Evolutionary conservation across 2,113 vertebrate genomes (phyloP).

Genomic region (Platichthys stellatus): DNA sequence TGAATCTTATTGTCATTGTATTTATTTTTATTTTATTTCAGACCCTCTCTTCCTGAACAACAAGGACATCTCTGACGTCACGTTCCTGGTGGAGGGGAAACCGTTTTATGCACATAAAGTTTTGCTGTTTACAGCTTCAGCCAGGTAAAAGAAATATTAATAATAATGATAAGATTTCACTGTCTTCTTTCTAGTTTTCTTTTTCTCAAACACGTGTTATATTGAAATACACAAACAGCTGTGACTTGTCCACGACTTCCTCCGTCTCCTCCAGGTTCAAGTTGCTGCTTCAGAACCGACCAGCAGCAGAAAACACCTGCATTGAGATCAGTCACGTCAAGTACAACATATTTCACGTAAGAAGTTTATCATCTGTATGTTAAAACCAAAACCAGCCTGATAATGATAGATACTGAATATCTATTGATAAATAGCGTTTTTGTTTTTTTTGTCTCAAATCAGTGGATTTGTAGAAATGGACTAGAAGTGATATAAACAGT

Average conservation of each 20-base stretch:
- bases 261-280: constrained; percentile 87
- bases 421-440: no score
- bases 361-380: neutral
- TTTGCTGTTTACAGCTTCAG: constrained; percentile 83
- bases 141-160: constrained; percentile 65
- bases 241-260: neutral
- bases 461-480: no score
- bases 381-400: neutral
- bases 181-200: neutral
- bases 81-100: constrained; percentile 85
- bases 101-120: constrained; percentile 86
- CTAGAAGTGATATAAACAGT: no score
- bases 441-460: no score
- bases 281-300: constrained; percentile 93
- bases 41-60: constrained; percentile 85
- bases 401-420: no score
- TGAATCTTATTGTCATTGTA: neutral
- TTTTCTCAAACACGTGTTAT: neutral
- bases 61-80: constrained; percentile 86
- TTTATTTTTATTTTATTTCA: constrained; percentile 28
- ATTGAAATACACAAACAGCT: neutral
- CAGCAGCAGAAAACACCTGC: constrained; percentile 92
- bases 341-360: constrained; percentile 80
- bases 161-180: neutral
- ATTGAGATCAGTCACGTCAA: constrained; percentile 91